Base-by-base conservation (phyloP, 1,140 invertebrate species). In the Cyphomyrmex costatus region DNA sequence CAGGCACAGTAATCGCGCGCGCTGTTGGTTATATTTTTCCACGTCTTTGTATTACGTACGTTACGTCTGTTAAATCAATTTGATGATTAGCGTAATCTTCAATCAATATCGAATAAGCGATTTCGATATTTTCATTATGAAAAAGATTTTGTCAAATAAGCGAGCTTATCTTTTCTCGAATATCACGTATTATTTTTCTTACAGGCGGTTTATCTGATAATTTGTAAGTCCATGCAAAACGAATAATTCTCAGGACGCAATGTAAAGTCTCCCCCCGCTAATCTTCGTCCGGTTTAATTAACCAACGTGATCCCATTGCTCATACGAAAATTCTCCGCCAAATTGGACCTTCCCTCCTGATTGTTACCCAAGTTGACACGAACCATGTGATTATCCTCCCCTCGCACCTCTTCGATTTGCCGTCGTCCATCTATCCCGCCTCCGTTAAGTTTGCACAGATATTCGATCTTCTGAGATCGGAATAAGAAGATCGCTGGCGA, bases 1-100 rank as follows among this genome's bases (percentile, higher is more conserved):
- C 79, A 86, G 87, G 36, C 87, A 61, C 85, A 79, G 76, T 89
- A 89, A 89, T 87, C 88, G 86, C 68, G 86, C 68, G 58, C 83
- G 66, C 49, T 87, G 63, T 68, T 65, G 53, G 71, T 78, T 87
- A 85, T 66, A 42, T 27, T 8, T 36, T 61, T 71, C 36, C 42
- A 53, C 19, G 24, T 73, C 68, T 83, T 60, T 61, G 53, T 83
- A 60, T 60, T 73, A 73, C 36, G 19, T 16, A 71, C 8, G n/a
- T 36, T 21, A 46, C 51, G 7, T 60, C 14, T 36, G 27, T 42
- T 46, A 74, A 60, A 56, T 1, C 36, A 63, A 83, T 68, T 60
- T 42, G 61, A 83, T n/a, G 53, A 60, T 73, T 82, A 82, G 53
- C 51, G 36, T 73, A 74, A 83, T 60, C 56, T 73, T 61, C 46